phyloP scores from a whole-genome alignment of 2,888 invertebrate genomes.

The Panzeria rudis region DNA sequence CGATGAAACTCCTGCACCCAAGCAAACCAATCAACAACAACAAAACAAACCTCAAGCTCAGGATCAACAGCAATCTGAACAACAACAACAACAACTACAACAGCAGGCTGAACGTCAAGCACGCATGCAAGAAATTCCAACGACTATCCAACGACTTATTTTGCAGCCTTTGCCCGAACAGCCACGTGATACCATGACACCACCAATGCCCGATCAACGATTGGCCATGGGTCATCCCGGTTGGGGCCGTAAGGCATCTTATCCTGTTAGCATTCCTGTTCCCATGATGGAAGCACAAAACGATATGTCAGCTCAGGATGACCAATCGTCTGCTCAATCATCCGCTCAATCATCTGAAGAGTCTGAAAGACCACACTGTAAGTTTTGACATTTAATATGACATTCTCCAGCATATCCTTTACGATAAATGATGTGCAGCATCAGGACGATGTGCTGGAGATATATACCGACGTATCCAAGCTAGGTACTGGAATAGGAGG shows the following conservation, averaged over 20 bases:
- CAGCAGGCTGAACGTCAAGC: constrained; percentile 79
- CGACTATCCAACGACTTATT: constrained; percentile 77
- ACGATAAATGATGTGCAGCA: too few species aligned
- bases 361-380: constrained; percentile 90
- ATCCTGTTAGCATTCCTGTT: constrained; percentile 85
- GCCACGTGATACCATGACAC: constrained; percentile 82
- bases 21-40: constrained; percentile 53
- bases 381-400: constrained; percentile 82
- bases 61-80: constrained; percentile 75
- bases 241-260: constrained; percentile 83
- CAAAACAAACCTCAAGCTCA: constrained; percentile 74
- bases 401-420: too few species aligned
- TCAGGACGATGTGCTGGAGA: too few species aligned
- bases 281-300: constrained; percentile 86
- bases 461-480: too few species aligned
- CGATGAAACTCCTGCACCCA: constrained; percentile 46
- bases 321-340: constrained; percentile 82
- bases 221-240: constrained; percentile 83
- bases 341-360: constrained; percentile 75
- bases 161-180: constrained; percentile 82
- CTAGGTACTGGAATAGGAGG: too few species aligned
- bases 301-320: constrained; percentile 79
- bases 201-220: constrained; percentile 82
- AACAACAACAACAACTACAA: too few species aligned
- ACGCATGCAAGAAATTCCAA: constrained; percentile 69